Evolutionary conservation across 2,888 invertebrate genomes (phyloP), one percentile per base, ranked within the genome.

Genomic region (Drosophila austrosaltans): DNA sequence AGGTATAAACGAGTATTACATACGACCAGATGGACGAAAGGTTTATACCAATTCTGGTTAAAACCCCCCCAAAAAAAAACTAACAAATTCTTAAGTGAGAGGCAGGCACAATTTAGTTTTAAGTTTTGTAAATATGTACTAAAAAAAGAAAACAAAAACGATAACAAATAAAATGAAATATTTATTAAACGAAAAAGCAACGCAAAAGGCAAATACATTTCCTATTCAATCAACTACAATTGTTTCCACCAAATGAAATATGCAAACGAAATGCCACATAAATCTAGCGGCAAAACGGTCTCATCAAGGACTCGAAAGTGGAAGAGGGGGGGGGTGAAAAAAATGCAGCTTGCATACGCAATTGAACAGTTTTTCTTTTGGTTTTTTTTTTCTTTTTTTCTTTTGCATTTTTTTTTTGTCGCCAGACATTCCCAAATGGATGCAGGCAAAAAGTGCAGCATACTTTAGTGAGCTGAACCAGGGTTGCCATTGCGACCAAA

Each of bases 1-100:
- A 53, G 92, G 92, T 0, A 72, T 90, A 0, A 90, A 89, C 0
- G 92, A 92, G 69, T 92, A 91, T 74, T 92, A 91, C 28, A 81
- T 92, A 56, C 90, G 88, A 3, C 89, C 90, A 4, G 82, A 88
- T 63, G 92, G 92, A 1, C 77, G 83, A 20, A 92, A 91, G 66
- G 79, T 92, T 0, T 91, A 91, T 64, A 66, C 91, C 16, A 78
- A 76, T 54, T 72, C 64, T n/a, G 78, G 74, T 12, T 82, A 56
- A 78, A 10, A 6, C 16, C 16, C 16, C 16, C 16, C 16, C 16
- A 32, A n/a, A 8, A 54, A 20, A 20, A 36, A 25, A 20, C 39
- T 30, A 39, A 20, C 32, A 39, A 25, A 65, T 32, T 25, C 36
- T 36, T 36, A 54, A 54, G 8, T 32, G 48, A 71, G 70, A 79